Conservation (phyloP, 2,797 vertebrate genomes). For the Oreochromis grahami region DNA sequence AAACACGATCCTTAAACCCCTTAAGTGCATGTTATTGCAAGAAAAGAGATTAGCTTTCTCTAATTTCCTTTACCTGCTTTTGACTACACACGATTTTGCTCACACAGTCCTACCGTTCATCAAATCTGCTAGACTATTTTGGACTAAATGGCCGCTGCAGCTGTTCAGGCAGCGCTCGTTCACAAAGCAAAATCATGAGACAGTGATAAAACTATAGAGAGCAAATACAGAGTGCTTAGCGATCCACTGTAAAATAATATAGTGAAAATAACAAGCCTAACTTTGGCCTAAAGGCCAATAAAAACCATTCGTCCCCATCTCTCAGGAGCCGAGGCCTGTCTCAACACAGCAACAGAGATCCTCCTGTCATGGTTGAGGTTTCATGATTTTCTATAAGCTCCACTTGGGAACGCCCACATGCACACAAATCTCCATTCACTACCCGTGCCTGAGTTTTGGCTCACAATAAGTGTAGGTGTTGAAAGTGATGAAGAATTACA, state of each 20-base stretch:
- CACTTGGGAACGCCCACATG: constrained; percentile 41
- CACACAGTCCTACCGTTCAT: background rate
- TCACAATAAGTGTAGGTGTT: constrained; percentile 74
- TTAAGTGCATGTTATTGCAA: background rate
- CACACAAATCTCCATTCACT: constrained; percentile 67
- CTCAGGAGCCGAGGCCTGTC: background rate
- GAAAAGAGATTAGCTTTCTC: background rate
- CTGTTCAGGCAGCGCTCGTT: background rate
- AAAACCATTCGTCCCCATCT: background rate
- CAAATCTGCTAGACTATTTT: background rate
- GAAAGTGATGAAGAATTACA: constrained; percentile 73
- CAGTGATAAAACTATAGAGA: constrained; percentile 11
- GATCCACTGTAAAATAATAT: constrained; percentile 30
- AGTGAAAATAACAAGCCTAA: constrained; percentile 28
- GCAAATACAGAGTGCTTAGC: background rate
- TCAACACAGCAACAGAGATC: constrained; percentile 18
- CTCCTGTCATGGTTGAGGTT: constrained; percentile 43
- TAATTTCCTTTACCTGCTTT: background rate
- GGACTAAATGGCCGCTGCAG: background rate
- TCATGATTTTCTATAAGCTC: constrained; percentile 60
- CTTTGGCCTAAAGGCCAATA: constrained; percentile 22
- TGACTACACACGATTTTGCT: background rate
- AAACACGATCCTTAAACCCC: background rate
- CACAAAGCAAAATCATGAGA: constrained; percentile 15
- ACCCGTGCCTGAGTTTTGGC: constrained; percentile 55